A percentile compares a stretch with the other conserved stretches of the same genome.
Evolutionary conservation across 1,140 invertebrate species (phyloP).

Genomic region (Antheraea mylitta): DNA sequence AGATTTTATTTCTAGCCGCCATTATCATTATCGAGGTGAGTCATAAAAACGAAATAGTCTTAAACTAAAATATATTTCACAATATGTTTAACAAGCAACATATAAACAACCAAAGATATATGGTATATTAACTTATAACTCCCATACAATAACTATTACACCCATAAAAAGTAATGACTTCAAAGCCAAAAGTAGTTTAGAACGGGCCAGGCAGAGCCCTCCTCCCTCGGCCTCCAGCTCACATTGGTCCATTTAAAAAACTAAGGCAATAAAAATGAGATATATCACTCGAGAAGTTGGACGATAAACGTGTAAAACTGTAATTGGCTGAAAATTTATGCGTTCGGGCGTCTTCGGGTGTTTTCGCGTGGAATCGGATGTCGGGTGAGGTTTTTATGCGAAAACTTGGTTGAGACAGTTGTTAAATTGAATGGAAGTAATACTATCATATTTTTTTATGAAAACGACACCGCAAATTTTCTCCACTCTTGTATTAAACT

Average conservation of each 20-base stretch:
- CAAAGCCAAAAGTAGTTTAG: constrained; percentile 4
- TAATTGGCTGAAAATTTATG: constrained; percentile 35
- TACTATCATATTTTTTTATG: constrained; percentile 9
- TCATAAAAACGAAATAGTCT: too few relatives aligned
- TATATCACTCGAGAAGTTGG: constrained; percentile 25
- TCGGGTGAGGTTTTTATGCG: constrained; percentile 10
- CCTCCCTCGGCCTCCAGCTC: background rate
- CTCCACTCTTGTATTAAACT: background rate
- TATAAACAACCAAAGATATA: background rate
- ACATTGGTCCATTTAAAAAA: constrained; percentile 19
- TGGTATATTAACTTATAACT: too few relatives aligned
- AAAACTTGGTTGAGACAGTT: constrained; percentile 10
- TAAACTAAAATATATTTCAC: too few relatives aligned
- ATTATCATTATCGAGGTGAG: too few relatives aligned
- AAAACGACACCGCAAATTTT: background rate
- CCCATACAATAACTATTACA: background rate
- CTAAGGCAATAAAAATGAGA: constrained; percentile 39
- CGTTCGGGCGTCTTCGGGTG: constrained; percentile 7
- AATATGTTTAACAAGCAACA: too few relatives aligned
- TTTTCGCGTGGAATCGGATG: constrained; percentile 14
- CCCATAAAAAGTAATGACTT: background rate
- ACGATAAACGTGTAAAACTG: constrained; percentile 29
- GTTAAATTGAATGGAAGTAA: constrained; percentile 15
- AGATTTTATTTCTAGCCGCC: too few relatives aligned
- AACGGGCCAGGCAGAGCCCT: background rate